phyloP scores from a whole-genome alignment of 2,888 invertebrate genomes.

The Chesias legatella region DNA sequence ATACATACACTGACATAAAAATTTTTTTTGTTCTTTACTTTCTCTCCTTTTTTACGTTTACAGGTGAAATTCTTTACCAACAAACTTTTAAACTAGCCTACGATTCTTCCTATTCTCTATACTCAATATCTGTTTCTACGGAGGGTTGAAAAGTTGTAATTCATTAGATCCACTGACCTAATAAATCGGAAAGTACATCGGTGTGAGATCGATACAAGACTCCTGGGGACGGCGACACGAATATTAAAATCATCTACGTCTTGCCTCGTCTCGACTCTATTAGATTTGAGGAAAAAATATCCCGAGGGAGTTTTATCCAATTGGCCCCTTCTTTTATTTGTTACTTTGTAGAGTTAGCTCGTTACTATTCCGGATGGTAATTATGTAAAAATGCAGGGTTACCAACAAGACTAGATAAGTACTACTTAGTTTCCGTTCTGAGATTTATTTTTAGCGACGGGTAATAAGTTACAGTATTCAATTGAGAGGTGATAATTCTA shows the following conservation, averaged over 20 bases:
- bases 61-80: too few species aligned
- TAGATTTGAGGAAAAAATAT: slow-evolving; percentile 56
- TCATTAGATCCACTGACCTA: slow-evolving; percentile 41
- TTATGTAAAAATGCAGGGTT: slow-evolving; percentile 20
- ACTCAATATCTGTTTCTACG: neutral
- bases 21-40: too few species aligned
- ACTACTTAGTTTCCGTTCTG: neutral
- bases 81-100: too few species aligned
- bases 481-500: too few species aligned
- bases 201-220: slow-evolving; percentile 46
- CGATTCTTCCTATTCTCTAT: too few species aligned
- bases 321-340: slow-evolving; percentile 56
- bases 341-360: slow-evolving; percentile 37
- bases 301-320: slow-evolving; percentile 66
- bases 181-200: slow-evolving; percentile 40
- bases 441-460: slow-evolving; percentile 11
- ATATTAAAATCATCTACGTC: slow-evolving; percentile 71
- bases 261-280: slow-evolving; percentile 48
- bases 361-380: slow-evolving; percentile 27
- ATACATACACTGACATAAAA: too few species aligned
- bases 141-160: slow-evolving; percentile 5
- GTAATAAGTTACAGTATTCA: neutral
- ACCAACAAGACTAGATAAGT: slow-evolving; percentile 9
- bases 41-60: too few species aligned
- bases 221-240: slow-evolving; percentile 52